Conservation (phyloP, 2,113 vertebrate species). For the Oxyruncus cristatus region DNA sequence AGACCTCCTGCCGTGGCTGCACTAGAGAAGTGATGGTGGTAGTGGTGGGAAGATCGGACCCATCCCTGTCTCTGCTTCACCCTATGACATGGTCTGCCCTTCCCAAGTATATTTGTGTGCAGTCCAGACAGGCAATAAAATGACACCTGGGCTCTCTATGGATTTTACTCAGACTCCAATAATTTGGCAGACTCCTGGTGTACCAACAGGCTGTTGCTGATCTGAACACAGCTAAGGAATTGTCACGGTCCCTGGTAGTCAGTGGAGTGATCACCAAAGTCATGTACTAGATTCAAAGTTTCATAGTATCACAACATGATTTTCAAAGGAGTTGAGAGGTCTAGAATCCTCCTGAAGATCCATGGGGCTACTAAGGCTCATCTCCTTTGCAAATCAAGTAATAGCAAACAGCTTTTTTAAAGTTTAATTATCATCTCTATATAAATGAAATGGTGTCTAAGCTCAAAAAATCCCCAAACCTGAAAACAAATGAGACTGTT, state of each 20-base stretch:
- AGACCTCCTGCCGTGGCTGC: not conserved
- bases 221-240: not conserved
- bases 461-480: not conserved
- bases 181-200: not conserved
- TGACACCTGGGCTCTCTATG: not conserved
- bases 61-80: not conserved
- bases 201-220: not conserved
- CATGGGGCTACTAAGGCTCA: not conserved
- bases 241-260: not conserved
- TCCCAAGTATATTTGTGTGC: not conserved
- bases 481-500: not conserved
- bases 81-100: not conserved
- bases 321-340: not conserved
- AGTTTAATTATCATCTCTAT: not conserved
- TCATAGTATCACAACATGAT: not conserved
- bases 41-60: not conserved
- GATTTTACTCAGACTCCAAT: not conserved
- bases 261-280: not conserved
- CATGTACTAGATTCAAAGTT: not conserved
- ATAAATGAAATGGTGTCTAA: not conserved
- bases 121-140: not conserved
- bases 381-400: not conserved
- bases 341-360: not conserved
- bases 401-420: not conserved
- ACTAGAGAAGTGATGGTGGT: not conserved